A percentile compares a stretch with the other conserved stretches of the same genome.
phyloP scores from a whole-genome alignment of 1,140 invertebrate species.

The Orussus abietinus region DNA sequence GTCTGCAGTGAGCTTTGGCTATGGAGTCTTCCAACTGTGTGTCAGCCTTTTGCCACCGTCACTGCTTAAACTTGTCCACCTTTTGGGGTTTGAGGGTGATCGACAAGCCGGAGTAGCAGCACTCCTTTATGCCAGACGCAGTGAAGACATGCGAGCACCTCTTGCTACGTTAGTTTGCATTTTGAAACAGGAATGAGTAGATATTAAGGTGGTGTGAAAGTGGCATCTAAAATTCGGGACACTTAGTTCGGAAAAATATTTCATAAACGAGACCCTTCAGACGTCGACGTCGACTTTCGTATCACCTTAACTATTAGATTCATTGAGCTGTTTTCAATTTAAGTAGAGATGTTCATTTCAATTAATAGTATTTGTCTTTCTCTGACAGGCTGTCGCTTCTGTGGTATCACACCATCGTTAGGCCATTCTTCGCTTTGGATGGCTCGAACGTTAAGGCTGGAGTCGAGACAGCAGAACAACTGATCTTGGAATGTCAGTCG shows the following conservation, averaged over 20 bases:
- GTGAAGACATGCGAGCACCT: constrained; percentile 69
- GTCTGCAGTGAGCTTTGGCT: constrained; percentile 69
- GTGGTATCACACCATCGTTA: constrained; percentile 73
- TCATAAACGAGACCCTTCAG: too few species aligned
- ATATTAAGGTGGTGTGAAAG: too few species aligned
- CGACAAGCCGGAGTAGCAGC: constrained; percentile 60
- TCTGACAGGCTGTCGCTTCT: constrained; percentile 60
- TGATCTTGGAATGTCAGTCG: constrained; percentile 58
- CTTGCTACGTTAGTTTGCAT: constrained; percentile 60
- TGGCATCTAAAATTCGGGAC: too few species aligned
- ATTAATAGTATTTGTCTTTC: constrained; percentile 10
- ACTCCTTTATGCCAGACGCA: constrained; percentile 63
- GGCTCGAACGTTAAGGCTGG: constrained; percentile 61
- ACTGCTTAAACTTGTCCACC: constrained; percentile 62
- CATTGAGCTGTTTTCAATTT: too few species aligned
- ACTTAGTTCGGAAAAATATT: too few species aligned
- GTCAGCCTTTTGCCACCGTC: constrained; percentile 68
- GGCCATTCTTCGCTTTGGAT: constrained; percentile 69
- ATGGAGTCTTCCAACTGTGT: constrained; percentile 69
- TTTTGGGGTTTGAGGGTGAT: constrained; percentile 71
- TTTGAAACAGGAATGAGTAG: constrained; percentile 1
- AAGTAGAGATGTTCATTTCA: too few species aligned
- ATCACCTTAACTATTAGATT: too few species aligned
- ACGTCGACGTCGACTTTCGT: too few species aligned
- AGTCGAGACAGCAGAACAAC: constrained; percentile 57